phyloP scores from a whole-genome alignment of 1,140 invertebrate species.

The Drosophila fuyamai region DNA sequence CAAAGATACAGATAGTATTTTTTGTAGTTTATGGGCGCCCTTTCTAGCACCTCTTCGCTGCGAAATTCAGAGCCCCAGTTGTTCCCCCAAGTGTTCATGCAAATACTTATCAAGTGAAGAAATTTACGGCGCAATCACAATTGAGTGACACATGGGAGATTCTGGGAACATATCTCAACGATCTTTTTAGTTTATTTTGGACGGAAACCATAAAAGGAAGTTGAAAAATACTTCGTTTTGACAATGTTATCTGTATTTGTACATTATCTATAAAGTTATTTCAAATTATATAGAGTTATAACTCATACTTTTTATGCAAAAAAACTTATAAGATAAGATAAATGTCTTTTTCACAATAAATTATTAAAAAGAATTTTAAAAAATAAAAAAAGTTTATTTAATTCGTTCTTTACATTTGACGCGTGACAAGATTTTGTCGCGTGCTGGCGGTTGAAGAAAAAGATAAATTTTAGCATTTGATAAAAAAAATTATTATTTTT shows the following conservation, averaged over 20 bases:
- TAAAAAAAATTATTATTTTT: neutral
- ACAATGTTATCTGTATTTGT: neutral
- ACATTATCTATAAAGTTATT: neutral
- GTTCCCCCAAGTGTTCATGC: conserved; percentile 59
- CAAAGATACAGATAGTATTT: conserved; percentile 24
- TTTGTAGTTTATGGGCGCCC: conserved; percentile 55
- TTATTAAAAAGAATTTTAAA: neutral
- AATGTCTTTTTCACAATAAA: neutral
- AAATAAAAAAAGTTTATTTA: neutral
- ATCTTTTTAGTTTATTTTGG: neutral
- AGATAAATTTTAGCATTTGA: neutral
- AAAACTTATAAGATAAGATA: neutral
- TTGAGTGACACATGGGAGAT: neutral
- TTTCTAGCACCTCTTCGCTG: conserved; percentile 41
- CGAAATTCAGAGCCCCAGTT: conserved; percentile 7
- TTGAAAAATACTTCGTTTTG: neutral
- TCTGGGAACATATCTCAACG: neutral
- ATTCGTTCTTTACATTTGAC: neutral
- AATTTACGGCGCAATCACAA: conserved; percentile 57
- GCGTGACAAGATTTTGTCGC: neutral
- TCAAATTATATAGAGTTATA: no score
- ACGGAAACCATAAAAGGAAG: neutral
- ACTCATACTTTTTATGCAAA: neutral
- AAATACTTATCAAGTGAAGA: conserved; percentile 74
- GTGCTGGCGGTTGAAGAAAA: neutral